phyloP scores from a whole-genome alignment of 1,140 invertebrate species.

The Whitmania pigra region DNA sequence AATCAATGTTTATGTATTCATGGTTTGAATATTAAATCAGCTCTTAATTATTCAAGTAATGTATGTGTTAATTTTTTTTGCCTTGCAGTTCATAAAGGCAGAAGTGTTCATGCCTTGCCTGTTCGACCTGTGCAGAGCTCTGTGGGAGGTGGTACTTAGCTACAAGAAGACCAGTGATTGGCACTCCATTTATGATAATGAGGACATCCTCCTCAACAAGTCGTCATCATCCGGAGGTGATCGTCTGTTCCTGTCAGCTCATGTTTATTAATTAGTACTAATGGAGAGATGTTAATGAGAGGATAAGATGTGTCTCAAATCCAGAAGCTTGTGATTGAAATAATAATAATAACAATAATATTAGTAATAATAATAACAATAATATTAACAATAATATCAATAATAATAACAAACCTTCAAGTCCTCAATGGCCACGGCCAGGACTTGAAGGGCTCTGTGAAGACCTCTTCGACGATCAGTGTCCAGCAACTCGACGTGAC shows the following conservation, averaged over 20 bases:
- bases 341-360: background rate
- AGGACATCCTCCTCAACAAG: slow-evolving; percentile 11
- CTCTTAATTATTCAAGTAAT: background rate
- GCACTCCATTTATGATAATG: slow-evolving; percentile 35
- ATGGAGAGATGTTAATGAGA: too few species aligned
- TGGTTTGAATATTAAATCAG: too few species aligned
- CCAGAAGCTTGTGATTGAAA: too few species aligned
- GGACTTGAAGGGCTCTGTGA: background rate
- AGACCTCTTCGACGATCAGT: slow-evolving; percentile 51
- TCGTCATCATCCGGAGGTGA: slow-evolving; percentile 19
- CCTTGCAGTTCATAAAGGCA: slow-evolving; percentile 52
- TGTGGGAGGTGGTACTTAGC: slow-evolving; percentile 41
- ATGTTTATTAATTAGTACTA: too few species aligned
- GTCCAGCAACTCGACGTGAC: slow-evolving; percentile 32
- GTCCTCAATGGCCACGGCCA: too few species aligned
- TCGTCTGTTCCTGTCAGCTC: too few species aligned
- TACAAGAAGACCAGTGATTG: slow-evolving; percentile 39
- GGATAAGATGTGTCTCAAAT: too few species aligned
- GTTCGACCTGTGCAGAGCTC: slow-evolving; percentile 38
- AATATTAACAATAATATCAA: background rate
- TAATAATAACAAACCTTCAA: background rate
- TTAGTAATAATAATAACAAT: background rate
- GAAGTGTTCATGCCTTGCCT: slow-evolving; percentile 59
- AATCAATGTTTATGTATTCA: too few species aligned
- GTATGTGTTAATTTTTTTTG: slow-evolving; percentile 26